Percentiles rank a stretch among this genome's conserved stretches.
Evolutionary conservation across 2,888 invertebrate species (phyloP).

Genomic region (Napeogenes inachia): DNA sequence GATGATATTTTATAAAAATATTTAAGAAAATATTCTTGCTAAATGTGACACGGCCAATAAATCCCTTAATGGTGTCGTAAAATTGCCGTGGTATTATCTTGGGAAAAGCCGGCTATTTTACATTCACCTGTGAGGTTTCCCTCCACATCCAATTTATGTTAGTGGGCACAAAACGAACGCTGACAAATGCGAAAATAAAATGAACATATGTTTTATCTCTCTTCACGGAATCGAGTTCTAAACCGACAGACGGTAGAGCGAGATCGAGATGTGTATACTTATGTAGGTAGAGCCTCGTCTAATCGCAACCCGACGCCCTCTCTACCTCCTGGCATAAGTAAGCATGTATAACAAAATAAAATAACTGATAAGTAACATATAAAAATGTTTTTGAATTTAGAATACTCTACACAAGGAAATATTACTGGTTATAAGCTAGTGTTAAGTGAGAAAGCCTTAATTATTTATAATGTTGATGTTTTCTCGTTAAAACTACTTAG

Average conservation of each 20-base stretch:
- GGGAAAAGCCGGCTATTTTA: conserved; percentile 75
- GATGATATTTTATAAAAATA: conserved; percentile 50
- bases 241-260: conserved; percentile 26
- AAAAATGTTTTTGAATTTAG: no score
- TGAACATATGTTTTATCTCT: conserved; percentile 76
- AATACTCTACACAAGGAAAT: no score
- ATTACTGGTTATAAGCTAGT: no score
- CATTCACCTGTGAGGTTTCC: conserved; percentile 76
- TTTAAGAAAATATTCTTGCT: conserved; percentile 62
- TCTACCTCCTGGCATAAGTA: background rate
- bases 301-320: conserved; percentile 4
- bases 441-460: no score
- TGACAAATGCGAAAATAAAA: conserved; percentile 78
- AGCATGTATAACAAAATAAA: background rate
- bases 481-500: conserved; percentile 28
- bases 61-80: conserved; percentile 75
- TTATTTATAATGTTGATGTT: conserved; percentile 33
- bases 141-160: conserved; percentile 77
- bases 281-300: conserved; percentile 22
- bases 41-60: conserved; percentile 73
- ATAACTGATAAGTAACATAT: no score
- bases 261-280: conserved; percentile 16
- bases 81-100: conserved; percentile 75
- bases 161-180: conserved; percentile 77
- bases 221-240: conserved; percentile 65